Evolutionary conservation across 2,888 invertebrate species (phyloP).

Genomic region (Phalera bucephala): DNA sequence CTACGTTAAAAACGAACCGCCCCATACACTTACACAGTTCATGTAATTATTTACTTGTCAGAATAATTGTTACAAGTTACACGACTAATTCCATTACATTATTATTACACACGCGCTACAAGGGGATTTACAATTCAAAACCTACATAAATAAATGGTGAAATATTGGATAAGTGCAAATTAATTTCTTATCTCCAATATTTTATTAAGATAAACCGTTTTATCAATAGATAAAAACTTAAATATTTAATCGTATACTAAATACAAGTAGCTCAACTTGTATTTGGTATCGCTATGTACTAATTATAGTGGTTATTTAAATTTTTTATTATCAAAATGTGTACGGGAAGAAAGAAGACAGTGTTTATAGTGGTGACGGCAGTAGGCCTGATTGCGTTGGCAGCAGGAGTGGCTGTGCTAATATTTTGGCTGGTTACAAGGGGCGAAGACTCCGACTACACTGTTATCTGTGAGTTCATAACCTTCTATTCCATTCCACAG

Average conservation of each 20-base stretch:
- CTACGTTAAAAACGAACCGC: no score
- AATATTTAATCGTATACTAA: constrained; percentile 2
- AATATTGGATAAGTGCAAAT: constrained; percentile 22
- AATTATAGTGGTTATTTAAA: not conserved
- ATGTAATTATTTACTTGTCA: no score
- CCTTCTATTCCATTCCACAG: no score
- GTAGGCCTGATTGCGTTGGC: constrained; percentile 27
- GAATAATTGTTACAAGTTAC: no score
- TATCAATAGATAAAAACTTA: constrained; percentile 11
- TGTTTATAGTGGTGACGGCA: constrained; percentile 35
- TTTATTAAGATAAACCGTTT: constrained; percentile 3
- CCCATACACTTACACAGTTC: no score
- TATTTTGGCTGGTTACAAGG: constrained; percentile 48
- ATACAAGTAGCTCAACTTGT: no score
- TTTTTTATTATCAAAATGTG: constrained; percentile 4
- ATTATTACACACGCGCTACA: not conserved
- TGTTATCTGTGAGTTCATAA: constrained; percentile 29
- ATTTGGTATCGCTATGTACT: not conserved
- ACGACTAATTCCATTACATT: no score
- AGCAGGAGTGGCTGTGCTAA: constrained; percentile 42
- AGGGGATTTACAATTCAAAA: constrained; percentile 4
- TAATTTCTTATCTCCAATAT: constrained; percentile 1
- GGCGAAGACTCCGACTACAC: constrained; percentile 17
- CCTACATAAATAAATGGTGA: not conserved
- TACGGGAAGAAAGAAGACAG: constrained; percentile 31